Base-by-base conservation (phyloP, 2,797 vertebrate genomes). In the Poliocrania exsul region DNA sequence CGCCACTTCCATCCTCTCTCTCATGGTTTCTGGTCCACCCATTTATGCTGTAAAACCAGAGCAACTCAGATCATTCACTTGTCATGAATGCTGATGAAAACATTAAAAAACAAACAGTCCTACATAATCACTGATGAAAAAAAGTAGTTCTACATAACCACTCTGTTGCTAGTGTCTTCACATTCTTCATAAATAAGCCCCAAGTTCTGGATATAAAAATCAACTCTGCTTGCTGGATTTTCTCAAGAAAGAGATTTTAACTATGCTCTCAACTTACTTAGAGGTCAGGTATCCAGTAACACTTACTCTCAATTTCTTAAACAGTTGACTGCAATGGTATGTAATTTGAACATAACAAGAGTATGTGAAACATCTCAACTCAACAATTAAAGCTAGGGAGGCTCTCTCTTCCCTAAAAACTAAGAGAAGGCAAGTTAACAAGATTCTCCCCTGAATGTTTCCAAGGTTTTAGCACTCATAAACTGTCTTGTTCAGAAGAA, bases 271-370 rank as follows among this genome's bases (percentile, higher is more conserved):
- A 88, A 19, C 28, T 93, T 92, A 90, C 73, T 80, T 51, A 51
- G 54, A 89, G 65, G 79, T 94, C 75, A 88, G n/a, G 74, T 94
- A 61, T 95, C 86, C 72, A 84, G 66, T 85, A 94, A 90, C 79
- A 58, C 74, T 90, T 85, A 93, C 29, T 86, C 47, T 49, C 15
- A 26, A 33, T 74, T 92, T 85, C 86, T 94, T 92, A 90, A 93
- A 72, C 9, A 88, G 81, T 35, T 87, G 65, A 31, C 65, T 89
- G 66, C 64, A 78, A 73, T 4, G 60, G 64, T 56, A 71, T 61
- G 80, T 89, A 93, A 96, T 94, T 66, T 73, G 92, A 96, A 88
- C 77, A 47, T 65, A 90, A 83, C 38, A 20, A 21, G 47, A 26
- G 54, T 90, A 95, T 5, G 51, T 54, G 54, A 92, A 96, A 94